Evolutionary conservation across 2,888 invertebrate genomes (phyloP).

Genomic region (Tipula vernalis): DNA sequence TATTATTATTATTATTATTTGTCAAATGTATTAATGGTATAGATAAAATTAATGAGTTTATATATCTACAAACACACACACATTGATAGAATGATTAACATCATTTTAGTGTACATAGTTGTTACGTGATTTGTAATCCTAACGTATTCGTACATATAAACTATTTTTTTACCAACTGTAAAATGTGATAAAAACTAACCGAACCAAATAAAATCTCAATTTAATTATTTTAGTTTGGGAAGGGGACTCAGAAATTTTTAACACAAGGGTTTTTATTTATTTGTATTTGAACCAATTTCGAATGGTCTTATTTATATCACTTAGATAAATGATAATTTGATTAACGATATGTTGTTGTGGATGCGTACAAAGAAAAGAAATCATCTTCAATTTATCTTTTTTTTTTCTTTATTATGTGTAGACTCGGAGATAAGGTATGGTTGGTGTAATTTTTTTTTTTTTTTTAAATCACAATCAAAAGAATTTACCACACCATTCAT

Average conservation of each 20-base stretch:
- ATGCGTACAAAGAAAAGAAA: not conserved
- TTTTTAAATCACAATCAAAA: not conserved
- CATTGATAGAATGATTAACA: not conserved
- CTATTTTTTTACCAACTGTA: not conserved
- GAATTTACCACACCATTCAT: not conserved
- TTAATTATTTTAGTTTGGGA: not conserved
- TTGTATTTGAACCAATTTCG: not conserved
- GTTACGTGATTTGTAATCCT: not conserved
- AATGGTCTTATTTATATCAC: no score
- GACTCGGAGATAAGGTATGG: not conserved
- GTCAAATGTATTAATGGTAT: not conserved
- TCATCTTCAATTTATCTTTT: not conserved
- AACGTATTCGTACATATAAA: not conserved
- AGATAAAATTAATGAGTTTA: slow-evolving; percentile 4
- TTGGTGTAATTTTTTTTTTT: not conserved
- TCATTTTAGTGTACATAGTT: not conserved
- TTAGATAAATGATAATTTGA: not conserved
- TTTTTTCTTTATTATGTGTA: not conserved
- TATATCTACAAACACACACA: not conserved
- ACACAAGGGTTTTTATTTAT: not conserved
- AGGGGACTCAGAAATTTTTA: not conserved
- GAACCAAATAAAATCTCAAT: not conserved
- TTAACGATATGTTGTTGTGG: not conserved
- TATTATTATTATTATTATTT: not conserved
- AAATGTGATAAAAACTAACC: slow-evolving; percentile 4